Conservation (phyloP, 2,113 vertebrate species). For the Nothobranchius furzeri region DNA sequence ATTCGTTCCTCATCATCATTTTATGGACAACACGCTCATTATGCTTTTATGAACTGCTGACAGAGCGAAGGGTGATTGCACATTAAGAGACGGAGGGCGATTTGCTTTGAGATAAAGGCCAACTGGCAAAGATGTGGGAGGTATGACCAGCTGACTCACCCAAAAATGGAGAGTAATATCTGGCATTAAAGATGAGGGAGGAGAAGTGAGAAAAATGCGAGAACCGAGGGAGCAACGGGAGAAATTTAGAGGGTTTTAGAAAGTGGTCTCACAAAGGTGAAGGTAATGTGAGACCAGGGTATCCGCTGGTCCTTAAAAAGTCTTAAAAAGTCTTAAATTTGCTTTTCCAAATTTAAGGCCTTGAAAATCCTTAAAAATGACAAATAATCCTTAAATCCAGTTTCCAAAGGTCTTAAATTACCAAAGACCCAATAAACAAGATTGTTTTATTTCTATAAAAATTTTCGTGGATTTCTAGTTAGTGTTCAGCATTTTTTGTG, state of each 20-base stretch:
- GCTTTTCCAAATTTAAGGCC: too few species aligned
- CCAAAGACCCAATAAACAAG: too few species aligned
- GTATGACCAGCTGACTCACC: slow-evolving; percentile 18
- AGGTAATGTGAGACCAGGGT: not conserved
- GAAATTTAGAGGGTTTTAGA: slow-evolving; percentile 9
- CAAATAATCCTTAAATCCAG: too few species aligned
- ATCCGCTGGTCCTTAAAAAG: too few species aligned
- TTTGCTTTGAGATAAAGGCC: slow-evolving; percentile 8
- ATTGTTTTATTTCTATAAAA: too few species aligned
- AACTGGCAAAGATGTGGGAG: slow-evolving; percentile 19
- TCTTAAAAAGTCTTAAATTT: too few species aligned
- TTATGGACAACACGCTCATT: slow-evolving; percentile 64
- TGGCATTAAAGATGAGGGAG: slow-evolving; percentile 23
- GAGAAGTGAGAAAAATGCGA: not conserved
- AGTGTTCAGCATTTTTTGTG: too few species aligned
- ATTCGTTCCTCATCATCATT: slow-evolving; percentile 40
- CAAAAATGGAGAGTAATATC: slow-evolving; percentile 31
- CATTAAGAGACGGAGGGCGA: slow-evolving; percentile 9
- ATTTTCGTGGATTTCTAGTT: too few species aligned
- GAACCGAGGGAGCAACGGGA: not conserved
- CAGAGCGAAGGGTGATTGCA: slow-evolving; percentile 37
- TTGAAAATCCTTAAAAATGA: too few species aligned
- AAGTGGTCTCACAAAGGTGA: slow-evolving; percentile 5
- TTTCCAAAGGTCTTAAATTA: too few species aligned
- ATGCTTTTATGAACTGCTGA: slow-evolving; percentile 64